Evolutionary conservation across 2,113 vertebrate species (phyloP).

Genomic region (Sinosuthora webbiana): DNA sequence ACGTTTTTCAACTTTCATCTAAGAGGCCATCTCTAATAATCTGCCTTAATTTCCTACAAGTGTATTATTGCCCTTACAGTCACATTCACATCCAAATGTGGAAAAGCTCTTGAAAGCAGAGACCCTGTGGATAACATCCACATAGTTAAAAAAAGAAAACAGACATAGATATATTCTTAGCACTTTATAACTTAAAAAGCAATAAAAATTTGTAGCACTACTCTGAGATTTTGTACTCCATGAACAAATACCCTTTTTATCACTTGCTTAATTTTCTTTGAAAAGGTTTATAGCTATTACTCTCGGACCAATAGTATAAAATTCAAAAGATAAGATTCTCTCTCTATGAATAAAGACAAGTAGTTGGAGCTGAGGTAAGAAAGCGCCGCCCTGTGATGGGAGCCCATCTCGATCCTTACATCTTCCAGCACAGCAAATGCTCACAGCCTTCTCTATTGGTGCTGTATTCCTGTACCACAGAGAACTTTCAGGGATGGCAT

Average conservation of each 20-base stretch:
- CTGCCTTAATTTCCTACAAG: background rate
- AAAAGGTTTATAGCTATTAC: background rate
- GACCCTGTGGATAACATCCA: background rate
- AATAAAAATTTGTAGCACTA: background rate
- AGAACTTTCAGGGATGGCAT: fast-evolving
- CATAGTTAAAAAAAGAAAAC: background rate
- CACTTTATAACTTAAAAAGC: background rate
- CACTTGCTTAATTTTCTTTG: background rate
- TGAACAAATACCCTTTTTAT: background rate
- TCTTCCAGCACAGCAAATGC: background rate
- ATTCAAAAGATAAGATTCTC: background rate
- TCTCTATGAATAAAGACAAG: background rate
- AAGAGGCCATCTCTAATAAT: background rate
- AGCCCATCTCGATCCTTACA: background rate
- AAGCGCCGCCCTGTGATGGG: background rate
- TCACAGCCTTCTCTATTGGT: background rate
- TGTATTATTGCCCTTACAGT: background rate
- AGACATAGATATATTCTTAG: background rate
- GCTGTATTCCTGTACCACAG: background rate
- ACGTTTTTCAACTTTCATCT: background rate
- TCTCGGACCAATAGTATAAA: background rate
- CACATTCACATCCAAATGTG: background rate
- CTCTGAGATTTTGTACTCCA: background rate
- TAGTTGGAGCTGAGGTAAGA: background rate
- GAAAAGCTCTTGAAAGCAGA: background rate